Evolutionary conservation across 1,140 invertebrate genomes (phyloP).

Genomic region (Ridgeia piscesae): DNA sequence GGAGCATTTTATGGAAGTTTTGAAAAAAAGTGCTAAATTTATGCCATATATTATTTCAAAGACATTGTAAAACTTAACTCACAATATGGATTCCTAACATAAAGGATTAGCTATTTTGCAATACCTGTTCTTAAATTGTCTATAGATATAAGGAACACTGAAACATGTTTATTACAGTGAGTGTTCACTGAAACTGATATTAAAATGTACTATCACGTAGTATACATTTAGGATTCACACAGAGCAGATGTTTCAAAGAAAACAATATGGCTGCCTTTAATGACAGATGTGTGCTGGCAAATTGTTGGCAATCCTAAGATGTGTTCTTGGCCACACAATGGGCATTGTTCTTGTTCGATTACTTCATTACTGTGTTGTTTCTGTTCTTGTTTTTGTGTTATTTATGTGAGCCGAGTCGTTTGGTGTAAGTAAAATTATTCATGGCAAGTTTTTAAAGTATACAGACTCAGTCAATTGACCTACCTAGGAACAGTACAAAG

Average conservation of each 20-base stretch:
- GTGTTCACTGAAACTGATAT: neutral
- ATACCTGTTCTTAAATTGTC: too few relatives aligned
- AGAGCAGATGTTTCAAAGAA: neutral
- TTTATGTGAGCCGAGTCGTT: neutral
- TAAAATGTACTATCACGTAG: neutral
- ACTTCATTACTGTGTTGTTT: neutral
- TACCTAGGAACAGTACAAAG: neutral
- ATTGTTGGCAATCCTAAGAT: neutral
- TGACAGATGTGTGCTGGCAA: neutral
- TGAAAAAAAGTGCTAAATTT: too few relatives aligned
- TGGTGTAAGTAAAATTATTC: neutral
- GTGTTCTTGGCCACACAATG: neutral
- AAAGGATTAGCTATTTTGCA: too few relatives aligned
- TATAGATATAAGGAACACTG: too few relatives aligned
- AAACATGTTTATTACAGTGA: too few relatives aligned
- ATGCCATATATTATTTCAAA: too few relatives aligned
- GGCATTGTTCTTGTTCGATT: neutral
- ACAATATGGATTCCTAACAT: too few relatives aligned
- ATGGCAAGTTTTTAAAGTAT: neutral
- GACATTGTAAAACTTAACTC: too few relatives aligned
- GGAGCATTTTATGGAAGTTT: too few relatives aligned
- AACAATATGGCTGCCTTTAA: neutral
- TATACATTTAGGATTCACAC: too few relatives aligned
- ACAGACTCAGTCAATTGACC: neutral
- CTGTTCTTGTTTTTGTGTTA: neutral